Base-by-base conservation (phyloP, 1,140 invertebrate genomes). In the Lordiphosa clarofinis region DNA sequence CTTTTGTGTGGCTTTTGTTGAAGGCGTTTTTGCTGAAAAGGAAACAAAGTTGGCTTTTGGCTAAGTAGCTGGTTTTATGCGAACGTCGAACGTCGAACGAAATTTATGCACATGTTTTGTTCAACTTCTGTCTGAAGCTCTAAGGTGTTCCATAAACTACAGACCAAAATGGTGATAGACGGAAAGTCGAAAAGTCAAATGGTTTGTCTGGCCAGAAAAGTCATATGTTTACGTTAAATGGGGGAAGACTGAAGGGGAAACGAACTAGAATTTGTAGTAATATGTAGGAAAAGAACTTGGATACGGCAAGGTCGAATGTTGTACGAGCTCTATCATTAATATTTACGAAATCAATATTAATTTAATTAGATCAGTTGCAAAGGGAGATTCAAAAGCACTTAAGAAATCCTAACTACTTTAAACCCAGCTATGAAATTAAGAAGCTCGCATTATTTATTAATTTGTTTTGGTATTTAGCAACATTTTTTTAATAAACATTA, bases 61-160 rank as follows among this genome's bases (percentile, higher is more conserved):
- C 28, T 70, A 66, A 66, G 62, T 71, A 67, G 63, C 63, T 53
- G 60, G 56, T 57, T 68, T 72, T 68, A 63, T 73, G 60, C 62
- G 52, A 37, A 44, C 56, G 60, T 65, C 56, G 61, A 64, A 60
- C 47, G 59, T 43, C 24, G 36, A 37, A 65, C 52, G 49, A 73
- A 73, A 70, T 70, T 69, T 70, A 73, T 65, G 66, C 70, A 61
- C 66, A 70, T 70, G 61, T 73, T 73, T 63, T 65, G 37, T 38
- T 35, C 33, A 49, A 12, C n/a, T 35, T 11, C 42, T 31, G 0
- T 35, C 43, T n/a, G 24, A 28, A 6, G 24, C 24, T 28, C 24
- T 28, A 7, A 28, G 24, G 24, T 28, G 24, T 28, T 56, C 47
- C 65, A 69, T 73, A 57, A 63, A 63, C 56, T 50, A 63, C 65